These are phyloP conservation scores for Alexandromys fortis DNA, from an alignment of 2,113 vertebrate genomes.

Conservation along the genomic window DNA sequence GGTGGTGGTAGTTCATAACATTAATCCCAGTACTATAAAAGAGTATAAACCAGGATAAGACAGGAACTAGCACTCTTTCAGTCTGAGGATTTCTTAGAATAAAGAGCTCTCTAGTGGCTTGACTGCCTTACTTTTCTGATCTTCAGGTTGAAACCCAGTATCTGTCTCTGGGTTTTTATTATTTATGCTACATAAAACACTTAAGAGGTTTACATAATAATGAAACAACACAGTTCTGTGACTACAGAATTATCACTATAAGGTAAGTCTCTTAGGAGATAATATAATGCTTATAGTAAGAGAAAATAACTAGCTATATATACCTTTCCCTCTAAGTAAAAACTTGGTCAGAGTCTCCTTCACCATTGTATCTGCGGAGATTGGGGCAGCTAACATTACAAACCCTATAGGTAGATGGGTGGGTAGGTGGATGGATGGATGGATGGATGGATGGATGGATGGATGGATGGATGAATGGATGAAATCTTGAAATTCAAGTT, in stretches of 20 bases:
- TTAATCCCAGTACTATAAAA: too few relatives aligned
- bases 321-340: neutral
- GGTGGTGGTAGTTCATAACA: too few relatives aligned
- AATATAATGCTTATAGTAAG: neutral
- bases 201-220: neutral
- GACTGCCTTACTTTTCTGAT: too few relatives aligned
- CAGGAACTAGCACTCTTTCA: too few relatives aligned
- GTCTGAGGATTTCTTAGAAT: too few relatives aligned
- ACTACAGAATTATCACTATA: neutral
- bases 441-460: neutral
- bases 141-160: too few relatives aligned
- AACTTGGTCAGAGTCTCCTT: neutral
- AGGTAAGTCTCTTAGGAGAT: neutral
- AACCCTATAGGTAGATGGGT: neutral
- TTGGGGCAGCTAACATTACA: neutral
- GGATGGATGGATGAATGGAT: neutral
- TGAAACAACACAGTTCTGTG: neutral
- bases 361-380: neutral
- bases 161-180: too few relatives aligned
- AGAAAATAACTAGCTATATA: neutral
- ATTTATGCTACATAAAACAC: neutral
- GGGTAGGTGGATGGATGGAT: too few relatives aligned
- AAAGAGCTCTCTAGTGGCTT: too few relatives aligned
- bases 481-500: neutral
- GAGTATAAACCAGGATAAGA: too few relatives aligned